A percentile compares a stretch with the other conserved stretches of the same genome.
Evolutionary conservation across 1,140 invertebrate genomes (phyloP).

Genomic region (Euura lappo): DNA sequence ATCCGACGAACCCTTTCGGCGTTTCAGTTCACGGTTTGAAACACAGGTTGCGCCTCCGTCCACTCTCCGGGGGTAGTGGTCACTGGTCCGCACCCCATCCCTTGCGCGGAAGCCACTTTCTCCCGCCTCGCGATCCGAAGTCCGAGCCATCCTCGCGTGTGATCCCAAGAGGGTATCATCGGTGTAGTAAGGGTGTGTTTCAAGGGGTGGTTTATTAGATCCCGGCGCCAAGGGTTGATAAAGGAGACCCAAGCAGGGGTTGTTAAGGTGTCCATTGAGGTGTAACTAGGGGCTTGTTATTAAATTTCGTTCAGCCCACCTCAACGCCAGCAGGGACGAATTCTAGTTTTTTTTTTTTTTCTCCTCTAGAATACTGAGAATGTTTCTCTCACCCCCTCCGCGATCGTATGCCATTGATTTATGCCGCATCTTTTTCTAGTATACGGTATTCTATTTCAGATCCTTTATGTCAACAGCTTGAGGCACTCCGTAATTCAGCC

Average conservation of each 20-base stretch:
- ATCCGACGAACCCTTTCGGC: conserved; percentile 51
- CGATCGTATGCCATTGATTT: no score
- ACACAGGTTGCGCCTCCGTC: conserved; percentile 54
- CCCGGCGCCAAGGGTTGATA: conserved; percentile 49
- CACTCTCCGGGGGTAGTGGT: conserved; percentile 32
- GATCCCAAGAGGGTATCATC: conserved; percentile 40
- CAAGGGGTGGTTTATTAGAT: conserved; percentile 59
- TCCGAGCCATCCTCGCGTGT: conserved; percentile 13
- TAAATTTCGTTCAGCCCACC: conserved; percentile 59
- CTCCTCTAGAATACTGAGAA: conserved; percentile 19
- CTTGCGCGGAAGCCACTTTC: conserved; percentile 19
- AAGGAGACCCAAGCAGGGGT: conserved; percentile 46
- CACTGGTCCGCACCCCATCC: background rate
- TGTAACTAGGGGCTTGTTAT: conserved; percentile 64
- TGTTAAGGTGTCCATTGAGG: conserved; percentile 63
- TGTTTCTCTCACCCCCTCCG: background rate
- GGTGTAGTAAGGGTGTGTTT: conserved; percentile 47
- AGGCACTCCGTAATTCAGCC: conserved; percentile 4
- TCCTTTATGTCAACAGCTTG: background rate
- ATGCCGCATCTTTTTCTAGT: no score
- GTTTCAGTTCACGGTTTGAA: conserved; percentile 39
- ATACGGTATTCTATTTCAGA: no score
- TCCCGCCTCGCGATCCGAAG: conserved; percentile 23
- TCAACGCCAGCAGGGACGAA: conserved; percentile 45
- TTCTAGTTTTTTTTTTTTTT: conserved; percentile 48